Base-by-base conservation (phyloP, 2,797 vertebrate genomes). In the Mormyrus hasselquistii region DNA sequence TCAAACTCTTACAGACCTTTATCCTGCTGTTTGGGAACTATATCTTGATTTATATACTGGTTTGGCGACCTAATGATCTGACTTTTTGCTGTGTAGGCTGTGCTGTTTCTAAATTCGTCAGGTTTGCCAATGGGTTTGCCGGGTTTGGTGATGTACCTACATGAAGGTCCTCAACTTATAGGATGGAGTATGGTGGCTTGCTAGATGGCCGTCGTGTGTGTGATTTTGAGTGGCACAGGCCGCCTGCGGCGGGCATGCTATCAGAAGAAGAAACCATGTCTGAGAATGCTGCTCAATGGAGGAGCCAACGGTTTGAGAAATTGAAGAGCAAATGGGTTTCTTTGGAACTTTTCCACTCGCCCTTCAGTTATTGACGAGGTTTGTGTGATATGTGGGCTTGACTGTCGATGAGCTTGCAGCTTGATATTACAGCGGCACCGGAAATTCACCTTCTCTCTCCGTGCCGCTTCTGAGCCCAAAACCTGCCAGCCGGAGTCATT, bases 241-340 rank as follows among this genome's bases (percentile, higher is more conserved):
- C 52, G 85, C 91, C 59, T 38, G 89, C 12, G 88, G 89, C 89
- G 90, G 91, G 16, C 89, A 90, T 22, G 88, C 52, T 4, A 73
- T 5, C 29, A 34, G 55, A 88, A 76, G 79, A 52, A 16, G 87
- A 90, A 90, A 93, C 90, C 89, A 73, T 65, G 84, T 92, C 89
- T 62, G 90, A 65, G 89, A 86, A 88, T 88, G 57, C 90, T 89
- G 91, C 90, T 69, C 89, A 90, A 87, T 88, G 85, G 90, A 50
- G 90, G 88, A 79, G 52, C 55, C 88, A 88, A 50, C 87, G 62
- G 73, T 49, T 79, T 83, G 88, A 92, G 76, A 92, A 89, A 91
- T 89, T 89, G 88, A 89, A 19, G 69, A 91, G 90, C 88, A 92
- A 94, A 94, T 92, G 87, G 91, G 87, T 91, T 94, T 93, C 90